phyloP scores from a whole-genome alignment of 92 coral and sea anemone species.

The Actinernus sp. region DNA sequence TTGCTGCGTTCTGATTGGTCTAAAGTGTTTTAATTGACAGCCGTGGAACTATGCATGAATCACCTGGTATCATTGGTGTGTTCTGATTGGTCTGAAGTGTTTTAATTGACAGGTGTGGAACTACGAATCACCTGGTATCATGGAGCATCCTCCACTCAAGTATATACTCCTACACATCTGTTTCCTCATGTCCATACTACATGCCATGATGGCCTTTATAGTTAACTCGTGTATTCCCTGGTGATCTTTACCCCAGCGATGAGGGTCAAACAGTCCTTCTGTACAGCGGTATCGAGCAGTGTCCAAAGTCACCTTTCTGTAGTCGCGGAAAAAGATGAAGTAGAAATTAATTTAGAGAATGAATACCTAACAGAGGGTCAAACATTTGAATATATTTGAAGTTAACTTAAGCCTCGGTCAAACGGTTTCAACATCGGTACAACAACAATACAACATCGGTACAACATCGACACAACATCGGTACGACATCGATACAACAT shows the following conservation, averaged over 20 bases:
- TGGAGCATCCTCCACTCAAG: conserved; percentile 89
- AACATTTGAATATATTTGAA: neutral
- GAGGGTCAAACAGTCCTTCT: conserved; percentile 91
- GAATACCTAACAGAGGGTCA: neutral
- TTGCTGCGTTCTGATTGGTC: no score
- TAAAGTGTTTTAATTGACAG: no score
- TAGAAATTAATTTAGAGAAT: neutral
- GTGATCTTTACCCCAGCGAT: conserved; percentile 93
- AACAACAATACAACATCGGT: no score
- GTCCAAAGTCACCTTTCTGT: conserved; percentile 80
- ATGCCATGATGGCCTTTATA: conserved; percentile 94
- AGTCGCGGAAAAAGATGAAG: neutral
- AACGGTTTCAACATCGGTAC: no score
- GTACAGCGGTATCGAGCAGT: conserved; percentile 90
- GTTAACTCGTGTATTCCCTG: conserved; percentile 85
- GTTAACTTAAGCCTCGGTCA: no score
- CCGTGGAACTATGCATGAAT: no score
- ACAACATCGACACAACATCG: no score
- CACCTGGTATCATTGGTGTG: no score
- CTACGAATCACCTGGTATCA: conserved; percentile 66
- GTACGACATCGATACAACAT: no score
- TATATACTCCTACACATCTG: conserved; percentile 92
- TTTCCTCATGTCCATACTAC: conserved; percentile 93
- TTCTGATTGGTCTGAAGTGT: no score
- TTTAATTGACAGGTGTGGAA: no score